Evolutionary conservation across 2,797 vertebrate species (phyloP).

Genomic region (Thaleichthys pacificus): DNA sequence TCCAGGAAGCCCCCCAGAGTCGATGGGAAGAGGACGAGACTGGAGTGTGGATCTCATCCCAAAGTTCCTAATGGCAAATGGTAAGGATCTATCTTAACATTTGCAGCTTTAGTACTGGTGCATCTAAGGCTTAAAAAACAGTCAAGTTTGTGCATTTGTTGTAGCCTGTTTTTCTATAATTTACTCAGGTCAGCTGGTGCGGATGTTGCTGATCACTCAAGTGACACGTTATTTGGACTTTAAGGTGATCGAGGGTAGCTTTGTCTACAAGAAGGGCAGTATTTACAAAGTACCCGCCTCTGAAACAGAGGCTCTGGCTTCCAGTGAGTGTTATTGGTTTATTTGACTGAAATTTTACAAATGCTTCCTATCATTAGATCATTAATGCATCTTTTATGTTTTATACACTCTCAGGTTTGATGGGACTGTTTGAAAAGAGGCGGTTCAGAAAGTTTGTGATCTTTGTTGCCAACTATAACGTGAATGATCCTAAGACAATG

Average conservation of each 20-base stretch:
- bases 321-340: constrained; percentile 77
- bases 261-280: constrained; percentile 90
- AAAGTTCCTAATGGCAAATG: constrained; percentile 97
- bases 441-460: constrained; percentile 90
- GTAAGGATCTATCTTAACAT: constrained; percentile 61
- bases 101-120: no score
- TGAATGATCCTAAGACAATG: constrained; percentile 84
- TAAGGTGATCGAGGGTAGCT: constrained; percentile 97
- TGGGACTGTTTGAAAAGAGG: constrained; percentile 95
- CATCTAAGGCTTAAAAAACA: no score
- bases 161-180: no score
- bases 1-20: constrained; percentile 86
- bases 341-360: background rate
- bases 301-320: constrained; percentile 90
- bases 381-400: background rate
- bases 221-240: constrained; percentile 98
- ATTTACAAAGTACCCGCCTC: constrained; percentile 97
- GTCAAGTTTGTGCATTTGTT: no score
- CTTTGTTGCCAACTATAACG: constrained; percentile 86
- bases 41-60: constrained; percentile 98
- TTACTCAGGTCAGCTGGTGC: constrained; percentile 90
- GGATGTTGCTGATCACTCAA: constrained; percentile 96
- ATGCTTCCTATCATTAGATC: background rate
- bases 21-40: constrained; percentile 91
- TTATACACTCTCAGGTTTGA: constrained; percentile 79